Base-by-base conservation (phyloP, 2,113 vertebrate species). In the Dromas ardeola region DNA sequence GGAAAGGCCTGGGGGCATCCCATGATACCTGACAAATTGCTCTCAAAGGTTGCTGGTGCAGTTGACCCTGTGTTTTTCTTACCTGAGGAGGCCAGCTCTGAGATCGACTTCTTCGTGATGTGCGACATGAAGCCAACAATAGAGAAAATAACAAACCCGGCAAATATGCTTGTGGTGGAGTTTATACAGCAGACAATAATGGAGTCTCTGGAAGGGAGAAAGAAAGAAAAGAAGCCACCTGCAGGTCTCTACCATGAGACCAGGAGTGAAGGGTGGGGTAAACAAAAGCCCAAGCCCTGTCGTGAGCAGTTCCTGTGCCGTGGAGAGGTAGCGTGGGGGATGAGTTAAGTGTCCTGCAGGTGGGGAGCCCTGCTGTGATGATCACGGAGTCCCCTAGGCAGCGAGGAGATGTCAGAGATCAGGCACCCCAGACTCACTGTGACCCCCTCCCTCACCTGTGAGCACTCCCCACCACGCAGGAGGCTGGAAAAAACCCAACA, bases 51-150 rank as follows among this genome's bases (percentile, higher is more conserved):
- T 67, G n/a, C 26, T 86, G 30, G 20, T 83, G 40, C 16, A 40
- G 52, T 23, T 61, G 52, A 50, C 55, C 11, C 5, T 16, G 11
- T 9, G 14, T 84, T 87, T 91, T 81, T 23, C 80, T 94, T 92
- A 99, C 99, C 99, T 77, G 99, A 99, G 45, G 99, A 99, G 40
- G 99, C 99, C 72, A 99, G 83, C 81, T 99, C 99, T 38, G 98
- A 97, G 66, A 99, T 98, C 0, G 99, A 98, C 95, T 99, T 99
- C 97, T 99, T 99, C 0, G 99, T 99, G 96, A 99, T 98, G 95
- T 99, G 83, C 2, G 99, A 98, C 99, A 99, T 99, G 96, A 99
- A 99, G 70, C 99, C 99, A 25, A 99, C 98, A 22, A 99, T 99
- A 73, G 99, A 99, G 96, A 99, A 99, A 97, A 99, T 99, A 94